Conservation (phyloP, 1,140 invertebrate species). For the Linepithema humile region DNA sequence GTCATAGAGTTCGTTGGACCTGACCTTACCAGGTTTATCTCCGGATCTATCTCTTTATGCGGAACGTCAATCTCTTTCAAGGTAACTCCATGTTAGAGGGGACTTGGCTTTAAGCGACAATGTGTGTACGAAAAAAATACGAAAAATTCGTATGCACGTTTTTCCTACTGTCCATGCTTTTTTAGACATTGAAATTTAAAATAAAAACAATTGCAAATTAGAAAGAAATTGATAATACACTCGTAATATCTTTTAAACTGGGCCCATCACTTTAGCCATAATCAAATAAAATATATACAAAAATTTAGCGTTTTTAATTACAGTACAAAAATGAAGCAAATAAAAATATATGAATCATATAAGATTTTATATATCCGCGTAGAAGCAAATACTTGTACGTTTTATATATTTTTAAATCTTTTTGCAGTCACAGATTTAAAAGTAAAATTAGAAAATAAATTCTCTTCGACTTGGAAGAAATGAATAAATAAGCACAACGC, state of each 20-base stretch:
- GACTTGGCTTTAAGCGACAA: background rate
- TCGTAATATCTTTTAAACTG: too few relatives aligned
- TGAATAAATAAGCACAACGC: background rate
- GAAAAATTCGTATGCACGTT: background rate
- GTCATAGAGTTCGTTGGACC: slow-evolving; percentile 3
- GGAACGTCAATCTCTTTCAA: slow-evolving; percentile 1
- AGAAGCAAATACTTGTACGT: background rate
- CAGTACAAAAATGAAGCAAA: too few relatives aligned
- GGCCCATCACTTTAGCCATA: too few relatives aligned
- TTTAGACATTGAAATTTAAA: too few relatives aligned
- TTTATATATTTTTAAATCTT: background rate
- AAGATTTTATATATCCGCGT: too few relatives aligned
- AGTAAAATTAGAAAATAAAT: too few relatives aligned
- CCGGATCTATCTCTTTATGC: background rate
- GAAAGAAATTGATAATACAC: too few relatives aligned
- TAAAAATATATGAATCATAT: too few relatives aligned
- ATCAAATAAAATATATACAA: too few relatives aligned
- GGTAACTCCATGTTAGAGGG: background rate
- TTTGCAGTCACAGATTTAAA: background rate
- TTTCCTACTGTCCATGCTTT: background rate
- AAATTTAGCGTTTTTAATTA: too few relatives aligned
- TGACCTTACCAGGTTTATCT: background rate
- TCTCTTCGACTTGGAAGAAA: too few relatives aligned
- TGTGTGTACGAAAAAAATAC: background rate
- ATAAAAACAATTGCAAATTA: too few relatives aligned